These are phyloP conservation scores for Psix sp. DNA, from an alignment of 1,140 invertebrate genomes.

Conservation along the genomic window DNA sequence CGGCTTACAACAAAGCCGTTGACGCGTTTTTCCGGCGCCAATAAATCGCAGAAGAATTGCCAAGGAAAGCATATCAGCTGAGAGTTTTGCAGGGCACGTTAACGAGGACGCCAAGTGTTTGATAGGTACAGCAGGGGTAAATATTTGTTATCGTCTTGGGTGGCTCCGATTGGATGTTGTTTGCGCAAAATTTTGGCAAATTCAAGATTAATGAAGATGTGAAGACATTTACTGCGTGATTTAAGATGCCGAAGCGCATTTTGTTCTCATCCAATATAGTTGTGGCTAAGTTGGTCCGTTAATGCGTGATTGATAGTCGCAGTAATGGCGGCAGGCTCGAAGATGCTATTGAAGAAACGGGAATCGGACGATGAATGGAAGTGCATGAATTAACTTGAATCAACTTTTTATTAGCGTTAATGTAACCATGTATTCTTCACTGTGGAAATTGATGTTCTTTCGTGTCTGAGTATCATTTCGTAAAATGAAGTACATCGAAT, in stretches of 20 bases:
- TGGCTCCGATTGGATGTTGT: conserved; percentile 14
- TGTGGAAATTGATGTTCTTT: conserved; percentile 7
- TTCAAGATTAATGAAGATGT: conserved; percentile 55
- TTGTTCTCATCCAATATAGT: conserved; percentile 37
- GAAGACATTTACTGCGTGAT: conserved; percentile 51
- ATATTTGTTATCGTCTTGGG: conserved; percentile 10
- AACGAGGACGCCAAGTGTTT: no score
- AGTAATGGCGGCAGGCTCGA: conserved; percentile 45
- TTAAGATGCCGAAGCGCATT: conserved; percentile 31
- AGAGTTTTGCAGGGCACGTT: no score
- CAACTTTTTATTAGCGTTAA: conserved; percentile 18
- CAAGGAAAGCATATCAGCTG: conserved; percentile 36
- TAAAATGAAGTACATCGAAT: not conserved
- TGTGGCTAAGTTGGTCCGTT: conserved; percentile 51
- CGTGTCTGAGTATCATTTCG: not conserved
- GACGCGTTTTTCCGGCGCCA: conserved; percentile 10
- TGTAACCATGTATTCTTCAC: conserved; percentile 18
- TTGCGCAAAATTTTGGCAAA: conserved; percentile 47
- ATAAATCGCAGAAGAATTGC: conserved; percentile 52
- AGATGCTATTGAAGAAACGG: conserved; percentile 47
- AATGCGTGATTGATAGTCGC: conserved; percentile 54
- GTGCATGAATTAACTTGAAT: conserved; percentile 36
- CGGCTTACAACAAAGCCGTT: not conserved
- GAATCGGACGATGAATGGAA: conserved; percentile 22
- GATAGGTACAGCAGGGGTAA: no score